A percentile compares a stretch with the other conserved stretches of the same genome.
Conservation (phyloP, 2,113 vertebrate genomes). For the Crotalus viridis region DNA sequence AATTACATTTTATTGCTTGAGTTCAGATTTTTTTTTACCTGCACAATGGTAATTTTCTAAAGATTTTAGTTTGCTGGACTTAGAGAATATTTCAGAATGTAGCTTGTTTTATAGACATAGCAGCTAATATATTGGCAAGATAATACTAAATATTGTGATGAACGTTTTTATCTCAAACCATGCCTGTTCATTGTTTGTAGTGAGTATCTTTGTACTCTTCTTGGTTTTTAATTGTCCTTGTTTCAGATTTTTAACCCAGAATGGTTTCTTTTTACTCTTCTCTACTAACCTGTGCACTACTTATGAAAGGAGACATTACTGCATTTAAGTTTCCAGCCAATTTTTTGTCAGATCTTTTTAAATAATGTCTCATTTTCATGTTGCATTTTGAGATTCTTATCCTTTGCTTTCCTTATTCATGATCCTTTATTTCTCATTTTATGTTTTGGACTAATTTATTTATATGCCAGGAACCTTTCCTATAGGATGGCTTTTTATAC, state of each 20-base stretch:
- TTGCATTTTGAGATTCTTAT: not conserved
- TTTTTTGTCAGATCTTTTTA: not conserved
- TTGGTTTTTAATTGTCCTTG: not conserved
- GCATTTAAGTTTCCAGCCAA: not conserved
- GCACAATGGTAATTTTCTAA: not conserved
- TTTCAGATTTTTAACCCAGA: not conserved
- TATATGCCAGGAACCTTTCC: not conserved
- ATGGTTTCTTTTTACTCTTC: not conserved
- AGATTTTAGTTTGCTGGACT: not conserved
- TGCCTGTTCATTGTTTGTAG: not conserved
- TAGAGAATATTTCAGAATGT: not conserved
- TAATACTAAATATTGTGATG: not conserved
- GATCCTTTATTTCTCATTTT: not conserved
- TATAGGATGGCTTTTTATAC: not conserved
- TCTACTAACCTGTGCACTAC: too few relatives aligned
- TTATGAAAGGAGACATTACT: not conserved
- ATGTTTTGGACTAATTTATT: not conserved
- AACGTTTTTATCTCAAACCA: not conserved
- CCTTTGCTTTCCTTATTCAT: not conserved
- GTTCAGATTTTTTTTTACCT: not conserved
- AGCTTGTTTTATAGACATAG: not conserved
- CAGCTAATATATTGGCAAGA: not conserved
- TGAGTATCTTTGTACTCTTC: not conserved
- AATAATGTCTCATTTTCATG: not conserved
- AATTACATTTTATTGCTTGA: not conserved